Conservation (phyloP, 2,797 vertebrate species). For the Meriones psammophilus region DNA sequence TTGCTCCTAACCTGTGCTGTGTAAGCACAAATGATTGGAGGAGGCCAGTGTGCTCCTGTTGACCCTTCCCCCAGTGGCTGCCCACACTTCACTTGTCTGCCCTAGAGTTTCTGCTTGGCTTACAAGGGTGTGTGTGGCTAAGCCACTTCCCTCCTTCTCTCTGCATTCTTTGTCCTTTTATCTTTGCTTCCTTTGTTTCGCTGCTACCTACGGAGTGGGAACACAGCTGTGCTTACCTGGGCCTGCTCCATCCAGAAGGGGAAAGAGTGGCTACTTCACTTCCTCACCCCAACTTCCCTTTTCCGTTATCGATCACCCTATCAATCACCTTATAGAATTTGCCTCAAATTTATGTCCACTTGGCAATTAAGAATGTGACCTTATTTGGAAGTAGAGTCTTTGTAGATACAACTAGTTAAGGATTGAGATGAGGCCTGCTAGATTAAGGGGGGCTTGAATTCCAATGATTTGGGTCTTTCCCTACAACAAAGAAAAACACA, state of each 20-base stretch:
- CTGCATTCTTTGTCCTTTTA: neutral
- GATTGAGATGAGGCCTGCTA: neutral
- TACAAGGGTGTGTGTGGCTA: no score
- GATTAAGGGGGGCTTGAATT: neutral
- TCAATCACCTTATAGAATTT: no score
- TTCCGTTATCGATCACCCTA: neutral
- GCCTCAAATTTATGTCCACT: neutral
- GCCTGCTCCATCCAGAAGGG: neutral
- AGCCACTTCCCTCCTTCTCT: accelerated
- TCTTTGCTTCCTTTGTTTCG: neutral
- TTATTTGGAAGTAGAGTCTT: neutral
- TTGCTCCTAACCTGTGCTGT: neutral
- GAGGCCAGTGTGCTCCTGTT: neutral
- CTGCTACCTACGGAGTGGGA: neutral
- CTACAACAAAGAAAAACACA: neutral
- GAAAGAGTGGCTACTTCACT: accelerated
- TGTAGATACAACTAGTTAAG: neutral
- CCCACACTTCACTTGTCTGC: neutral
- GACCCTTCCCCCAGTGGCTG: neutral
- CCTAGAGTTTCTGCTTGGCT: neutral
- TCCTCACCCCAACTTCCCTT: accelerated
- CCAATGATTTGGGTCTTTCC: neutral
- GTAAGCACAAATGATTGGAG: neutral
- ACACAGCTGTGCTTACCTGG: no score
- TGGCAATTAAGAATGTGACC: neutral